Conservation (phyloP, 1,140 invertebrate genomes). For the Sinonovacula constricta region DNA sequence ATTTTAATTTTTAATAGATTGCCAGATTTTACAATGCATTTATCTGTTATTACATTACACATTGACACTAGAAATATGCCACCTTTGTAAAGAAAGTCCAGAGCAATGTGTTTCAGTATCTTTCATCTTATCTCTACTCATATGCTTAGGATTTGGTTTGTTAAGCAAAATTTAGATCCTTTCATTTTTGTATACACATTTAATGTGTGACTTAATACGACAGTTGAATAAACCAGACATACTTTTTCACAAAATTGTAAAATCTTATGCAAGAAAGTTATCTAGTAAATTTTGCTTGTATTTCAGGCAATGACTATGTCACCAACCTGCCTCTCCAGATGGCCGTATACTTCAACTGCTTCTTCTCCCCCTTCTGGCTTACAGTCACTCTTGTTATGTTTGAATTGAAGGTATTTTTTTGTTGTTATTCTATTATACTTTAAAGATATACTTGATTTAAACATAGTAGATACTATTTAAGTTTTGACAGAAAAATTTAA, state of each 20-base stretch:
- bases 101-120: no score
- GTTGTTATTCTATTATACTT: no score
- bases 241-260: neutral
- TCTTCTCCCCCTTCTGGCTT: slow-evolving; percentile 86
- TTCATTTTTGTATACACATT: neutral
- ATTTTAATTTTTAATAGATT: no score
- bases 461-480: no score
- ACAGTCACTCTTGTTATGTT: slow-evolving; percentile 83
- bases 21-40: no score
- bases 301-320: slow-evolving; percentile 78
- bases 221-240: neutral
- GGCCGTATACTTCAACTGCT: slow-evolving; percentile 88
- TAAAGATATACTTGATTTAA: no score
- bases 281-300: slow-evolving; percentile 25
- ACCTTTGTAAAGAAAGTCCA: no score
- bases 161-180: slow-evolving; percentile 10
- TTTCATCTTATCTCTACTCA: no score
- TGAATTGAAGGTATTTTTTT: slow-evolving; percentile 80
- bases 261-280: neutral
- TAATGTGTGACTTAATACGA: neutral
- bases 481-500: no score
- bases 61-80: no score
- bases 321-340: slow-evolving; percentile 90
- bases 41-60: no score
- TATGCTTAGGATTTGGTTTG: slow-evolving; percentile 40